Base-by-base conservation (phyloP, 2,113 vertebrate genomes). In the Mystacornis crossleyi region DNA sequence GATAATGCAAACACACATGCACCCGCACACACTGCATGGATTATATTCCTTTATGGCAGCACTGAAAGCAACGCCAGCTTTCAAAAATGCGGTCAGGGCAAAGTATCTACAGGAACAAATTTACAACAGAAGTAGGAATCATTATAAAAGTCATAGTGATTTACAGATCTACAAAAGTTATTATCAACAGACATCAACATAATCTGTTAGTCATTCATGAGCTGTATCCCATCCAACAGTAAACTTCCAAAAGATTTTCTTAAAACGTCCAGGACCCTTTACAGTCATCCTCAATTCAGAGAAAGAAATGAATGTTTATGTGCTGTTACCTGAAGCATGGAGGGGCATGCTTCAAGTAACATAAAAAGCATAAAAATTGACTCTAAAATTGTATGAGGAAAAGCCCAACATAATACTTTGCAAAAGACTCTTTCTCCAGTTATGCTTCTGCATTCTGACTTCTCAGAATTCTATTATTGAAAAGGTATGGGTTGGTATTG, bases 111-210 rank as follows among this genome's bases (percentile, higher is more conserved):
- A 25, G 71, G 58, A 90, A 70, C 36, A 72, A 86, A 92, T 92
- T 82, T 82, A 69, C 71, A 69, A 10, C 38, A 47, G 43, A 82
- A n/a, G 36, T 72, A 67, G 58, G 53, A 84, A 71, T 61, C n/a
- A 55, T 75, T 95, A 40, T 60, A 90, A 53, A 95, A 96, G 79
- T 86, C 91, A 86, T 1, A 34, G 57, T 79, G 82, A 90, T 96
- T 90, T 92, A 86, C 53, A 80, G 70, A 80, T 43, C 80, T 64
- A 79, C 91, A 80, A 51, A 67, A 95, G 47, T 82, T 55, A 13
- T 75, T 72, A 86, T 80, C 62, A 86, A 77, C n/a, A 88, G 82
- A 64, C n/a, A 86, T 60, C 82, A 83, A 51, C 54, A 61, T 69
- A 65, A 94, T 69, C 62, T 74, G 55, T 64, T 71, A 91, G 65